Evolutionary conservation across 2,797 vertebrate species (phyloP).

Genomic region (Aplochiton taeniatus): DNA sequence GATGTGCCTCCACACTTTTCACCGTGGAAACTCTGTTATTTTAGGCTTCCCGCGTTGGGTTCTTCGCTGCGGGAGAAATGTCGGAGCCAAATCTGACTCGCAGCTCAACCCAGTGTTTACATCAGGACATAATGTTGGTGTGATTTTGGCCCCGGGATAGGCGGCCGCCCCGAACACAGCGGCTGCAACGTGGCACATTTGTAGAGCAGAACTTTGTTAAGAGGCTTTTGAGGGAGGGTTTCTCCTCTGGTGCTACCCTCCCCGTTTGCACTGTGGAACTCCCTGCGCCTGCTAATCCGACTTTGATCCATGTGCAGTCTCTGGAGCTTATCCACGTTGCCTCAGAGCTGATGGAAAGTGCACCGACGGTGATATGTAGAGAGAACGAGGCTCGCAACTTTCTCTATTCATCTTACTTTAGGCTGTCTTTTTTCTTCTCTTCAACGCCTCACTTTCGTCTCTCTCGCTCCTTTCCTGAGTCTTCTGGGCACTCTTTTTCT

Average conservation of each 20-base stretch:
- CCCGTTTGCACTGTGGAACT: slow-evolving; percentile 36
- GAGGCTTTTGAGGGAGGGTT: slow-evolving; percentile 30
- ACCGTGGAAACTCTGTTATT: slow-evolving; percentile 3
- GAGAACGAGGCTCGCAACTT: slow-evolving; percentile 33
- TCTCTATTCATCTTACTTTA: slow-evolving; percentile 35
- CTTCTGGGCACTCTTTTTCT: too few relatives aligned
- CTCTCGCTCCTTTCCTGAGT: too few relatives aligned
- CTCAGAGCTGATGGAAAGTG: slow-evolving; percentile 55
- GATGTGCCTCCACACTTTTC: too few relatives aligned
- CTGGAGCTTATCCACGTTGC: slow-evolving; percentile 53
- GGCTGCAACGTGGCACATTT: slow-evolving; percentile 25
- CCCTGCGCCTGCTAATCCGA: slow-evolving; percentile 53
- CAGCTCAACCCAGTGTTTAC: slow-evolving; percentile 25
- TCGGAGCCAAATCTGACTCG: slow-evolving; percentile 36
- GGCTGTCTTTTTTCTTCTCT: background rate
- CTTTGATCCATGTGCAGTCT: slow-evolving; percentile 50
- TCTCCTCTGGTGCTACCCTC: slow-evolving; percentile 24
- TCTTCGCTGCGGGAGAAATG: slow-evolving; percentile 2
- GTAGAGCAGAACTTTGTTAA: slow-evolving; percentile 44
- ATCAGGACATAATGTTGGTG: slow-evolving; percentile 19
- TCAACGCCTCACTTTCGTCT: slow-evolving; percentile 47
- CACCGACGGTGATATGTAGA: slow-evolving; percentile 47
- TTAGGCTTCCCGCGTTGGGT: slow-evolving; percentile 10
- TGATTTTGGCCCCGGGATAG: slow-evolving; percentile 20
- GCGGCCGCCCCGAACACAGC: background rate